Base-by-base conservation (phyloP, 2,113 vertebrate species). In the Atrichornis clamosus region DNA sequence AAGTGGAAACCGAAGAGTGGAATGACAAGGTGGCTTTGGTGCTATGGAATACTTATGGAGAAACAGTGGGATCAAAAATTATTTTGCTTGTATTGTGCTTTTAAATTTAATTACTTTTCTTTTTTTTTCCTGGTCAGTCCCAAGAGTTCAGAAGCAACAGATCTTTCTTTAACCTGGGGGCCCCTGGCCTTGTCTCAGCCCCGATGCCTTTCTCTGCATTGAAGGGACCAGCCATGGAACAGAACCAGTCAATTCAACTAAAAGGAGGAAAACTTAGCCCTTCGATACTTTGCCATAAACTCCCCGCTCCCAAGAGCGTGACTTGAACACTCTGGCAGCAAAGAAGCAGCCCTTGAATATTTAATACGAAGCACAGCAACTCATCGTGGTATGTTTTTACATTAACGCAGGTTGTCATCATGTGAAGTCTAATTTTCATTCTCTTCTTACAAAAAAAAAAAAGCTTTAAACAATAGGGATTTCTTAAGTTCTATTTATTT, bases 21-120 rank as follows among this genome's bases (percentile, higher is more conserved):
- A 73, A 58, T 65, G 83, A 92, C 53, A 83, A 85, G 79, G 94
- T 76, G 62, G 59, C 52, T 89, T 6, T 12, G 5, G 77, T 52
- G 35, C 52, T 17, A 21, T 0, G 0, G 68, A 92, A 47, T 11
- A 59, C 19, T 9, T 4, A 42, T 0, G 32, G 87, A 23, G 33
- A 58, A 69, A 44, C 49, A 56, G 33, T 0, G 8, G 32, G 41
- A 69, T 19, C 4, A 4, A 69, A 74, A 39, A 15, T 83, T 11
- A 42, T 73, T 83, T 47, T 6, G 5, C 33, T 15, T 41, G 4
- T 23, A 41, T 17, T 68, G 19, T 37, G 41, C 42, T 41, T 60
- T 53, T n/a, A n/a, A n/a, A n/a, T n/a, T n/a, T n/a, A n/a, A n/a
- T 33, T 67, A 8, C 35, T 60, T 56, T 27, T 4, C 32, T 14